Evolutionary conservation across 2,113 vertebrate genomes (phyloP).

Genomic region (Oxyruncus cristatus): DNA sequence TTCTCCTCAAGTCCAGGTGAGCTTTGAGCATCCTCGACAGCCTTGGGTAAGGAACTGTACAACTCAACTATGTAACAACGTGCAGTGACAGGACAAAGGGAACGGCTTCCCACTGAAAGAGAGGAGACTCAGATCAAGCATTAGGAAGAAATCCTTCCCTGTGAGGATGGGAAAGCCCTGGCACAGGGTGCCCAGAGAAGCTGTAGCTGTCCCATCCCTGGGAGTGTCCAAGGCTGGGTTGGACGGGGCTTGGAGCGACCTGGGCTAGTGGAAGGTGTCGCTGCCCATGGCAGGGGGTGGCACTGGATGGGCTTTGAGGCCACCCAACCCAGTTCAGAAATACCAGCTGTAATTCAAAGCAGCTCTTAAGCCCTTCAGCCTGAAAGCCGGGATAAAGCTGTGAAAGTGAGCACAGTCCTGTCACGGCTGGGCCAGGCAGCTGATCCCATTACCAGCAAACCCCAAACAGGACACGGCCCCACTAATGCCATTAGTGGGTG

Average conservation of each 20-base stretch:
- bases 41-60: neutral
- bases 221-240: neutral
- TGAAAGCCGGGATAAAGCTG: neutral
- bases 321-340: neutral
- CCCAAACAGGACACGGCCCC: neutral
- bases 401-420: neutral
- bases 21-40: neutral
- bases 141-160: neutral
- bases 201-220: neutral
- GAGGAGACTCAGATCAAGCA: neutral
- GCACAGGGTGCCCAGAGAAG: neutral
- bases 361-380: neutral
- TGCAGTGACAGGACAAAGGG: neutral
- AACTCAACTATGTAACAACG: neutral
- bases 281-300: neutral
- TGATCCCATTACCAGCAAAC: neutral
- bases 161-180: fast-evolving
- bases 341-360: neutral
- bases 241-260: fast-evolving
- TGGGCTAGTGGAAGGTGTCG: neutral
- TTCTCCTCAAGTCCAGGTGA: neutral
- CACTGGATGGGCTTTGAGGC: neutral
- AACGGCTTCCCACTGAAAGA: neutral
- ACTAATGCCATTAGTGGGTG: neutral
- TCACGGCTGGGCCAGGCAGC: neutral